Evolutionary conservation across 2,797 vertebrate species (phyloP), one percentile per base, ranked within the genome.

Genomic region (Setipinna tenuifilis): DNA sequence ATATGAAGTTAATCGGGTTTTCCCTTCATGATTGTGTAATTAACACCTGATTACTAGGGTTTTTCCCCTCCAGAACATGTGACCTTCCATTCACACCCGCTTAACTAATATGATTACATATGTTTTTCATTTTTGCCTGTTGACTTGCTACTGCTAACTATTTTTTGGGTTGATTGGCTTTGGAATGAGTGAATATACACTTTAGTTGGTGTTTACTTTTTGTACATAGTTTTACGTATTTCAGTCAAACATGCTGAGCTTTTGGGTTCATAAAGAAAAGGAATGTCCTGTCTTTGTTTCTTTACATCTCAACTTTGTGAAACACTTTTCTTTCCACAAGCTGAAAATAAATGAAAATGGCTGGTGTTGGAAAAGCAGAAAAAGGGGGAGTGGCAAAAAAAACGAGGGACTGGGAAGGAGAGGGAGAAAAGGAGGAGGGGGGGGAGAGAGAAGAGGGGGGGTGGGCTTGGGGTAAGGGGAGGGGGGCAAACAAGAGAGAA

Each of bases 321-420:
- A 89, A 91, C 87, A 86, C 7, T 50, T 82, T 50, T 83, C 58
- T 89, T 89, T 90, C 88, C 90, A 87, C 90, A 89, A 58, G 81
- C 54, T 88, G 93, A 89, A 78, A 78, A 78, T 44, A 78, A 78
- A 41, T 44, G 71, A 78, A 78, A 78, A 78, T 78, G 71, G 71
- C 71, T 78, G 71, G 71, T 44, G 35, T 87, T 94, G 92, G 71
- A 92, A 92, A 92, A 93, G 90, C 84, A 90, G 89, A 91, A 83
- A 90, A 89, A 88, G 62, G 71, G 86, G 90, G 88, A 82, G 90
- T 90, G 91, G 87, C 31, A 59, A 44, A 59, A 85, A 54, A 57
- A 84, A 83, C 35, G 31, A 44, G 35, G 71, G 35, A 21, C 31
- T 21, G 83, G 46, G 58, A 86, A 84, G 86, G 91, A 90, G 91